phyloP scores from a whole-genome alignment of 2,113 vertebrate species.

The Seriola dumerili region DNA sequence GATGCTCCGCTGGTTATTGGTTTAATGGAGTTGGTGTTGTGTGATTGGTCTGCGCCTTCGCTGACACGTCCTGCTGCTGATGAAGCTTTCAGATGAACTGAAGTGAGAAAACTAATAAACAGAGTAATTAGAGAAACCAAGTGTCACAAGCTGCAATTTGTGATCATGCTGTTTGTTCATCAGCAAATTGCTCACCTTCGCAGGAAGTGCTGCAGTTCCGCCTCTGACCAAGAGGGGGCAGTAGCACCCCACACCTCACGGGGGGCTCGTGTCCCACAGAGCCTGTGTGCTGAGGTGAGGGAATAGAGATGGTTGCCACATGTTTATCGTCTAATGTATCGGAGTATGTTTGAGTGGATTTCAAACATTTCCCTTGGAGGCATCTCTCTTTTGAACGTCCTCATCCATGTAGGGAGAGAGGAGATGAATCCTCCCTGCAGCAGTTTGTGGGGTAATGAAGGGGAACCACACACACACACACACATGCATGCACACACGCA shows the following conservation, averaged over 20 bases:
- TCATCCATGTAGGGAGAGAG: slow-evolving; percentile 29
- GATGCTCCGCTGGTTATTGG: slow-evolving; percentile 60
- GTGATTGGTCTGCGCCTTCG: slow-evolving; percentile 59
- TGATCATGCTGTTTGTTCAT: slow-evolving; percentile 53
- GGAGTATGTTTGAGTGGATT: slow-evolving; percentile 66
- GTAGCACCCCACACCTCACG: slow-evolving; percentile 55
- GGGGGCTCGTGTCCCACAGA: background rate
- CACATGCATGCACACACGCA: slow-evolving; percentile 22
- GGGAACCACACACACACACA: slow-evolving; percentile 26
- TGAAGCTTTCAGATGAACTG: slow-evolving; percentile 68
- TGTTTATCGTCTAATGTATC: slow-evolving; percentile 54
- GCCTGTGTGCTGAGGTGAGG: slow-evolving; percentile 9
- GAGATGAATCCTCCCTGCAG: slow-evolving; percentile 48
- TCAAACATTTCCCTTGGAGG: slow-evolving; percentile 69
- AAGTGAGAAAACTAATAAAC: slow-evolving; percentile 76
- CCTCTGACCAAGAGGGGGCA: slow-evolving; percentile 70
- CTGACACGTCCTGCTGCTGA: slow-evolving; percentile 64
- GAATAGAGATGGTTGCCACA: slow-evolving; percentile 49
- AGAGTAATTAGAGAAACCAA: slow-evolving; percentile 77
- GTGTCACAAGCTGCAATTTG: slow-evolving; percentile 54
- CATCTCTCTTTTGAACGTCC: slow-evolving; percentile 57
- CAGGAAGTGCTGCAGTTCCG: background rate
- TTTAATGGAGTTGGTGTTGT: slow-evolving; percentile 69
- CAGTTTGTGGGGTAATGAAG: slow-evolving; percentile 51
- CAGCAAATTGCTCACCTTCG: slow-evolving; percentile 56